Base-by-base conservation (phyloP, 2,888 invertebrate genomes). In the Epinotia bilunana region DNA sequence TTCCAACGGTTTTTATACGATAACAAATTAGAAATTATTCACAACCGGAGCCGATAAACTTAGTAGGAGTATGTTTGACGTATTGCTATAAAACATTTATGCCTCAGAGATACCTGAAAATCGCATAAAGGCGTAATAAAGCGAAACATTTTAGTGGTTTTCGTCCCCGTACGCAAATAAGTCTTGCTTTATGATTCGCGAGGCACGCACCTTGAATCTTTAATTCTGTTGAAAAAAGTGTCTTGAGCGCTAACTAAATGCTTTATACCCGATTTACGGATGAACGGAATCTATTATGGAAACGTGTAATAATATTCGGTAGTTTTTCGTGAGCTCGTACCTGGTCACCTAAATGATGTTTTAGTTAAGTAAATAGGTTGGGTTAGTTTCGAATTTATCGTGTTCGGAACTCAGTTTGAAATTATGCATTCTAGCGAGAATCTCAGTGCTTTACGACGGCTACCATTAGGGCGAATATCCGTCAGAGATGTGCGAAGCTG, bases 81-180 rank as follows among this genome's bases (percentile, higher is more conserved):
- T 83, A 81, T 81, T 74, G 78, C 82, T 79, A 82, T 85, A 84
- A 84, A 85, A 84, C 82, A 84, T 85, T 85, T 84, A 85, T 81
- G 71, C 80, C 79, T 61, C 78, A 79, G 80, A 82, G 81, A 83
- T 82, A 81, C 80, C 80, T 80, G 76, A 77, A 79, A 81, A 83
- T 80, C 79, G 78, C 80, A 80, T 82, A 83, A 82, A 82, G 76
- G 75, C 79, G 82, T 79, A 78, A 80, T 79, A 81, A 81, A 80
- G 79, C 73, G 78, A 81, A 82, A 80, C 81, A 83, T 83, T 83
- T 83, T 82, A 83, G 81, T 81, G 81, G 79, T 80, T 77, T 76
- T 76, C 80, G 76, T 81, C 80, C 81, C 82, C 49, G 78, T 80
- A 82, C 81, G 82, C 81, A 81, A 81, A 83, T 83, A 82, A 81